Evolutionary conservation across 1,140 invertebrate genomes (phyloP).

Genomic region (Tetraneura akinire): DNA sequence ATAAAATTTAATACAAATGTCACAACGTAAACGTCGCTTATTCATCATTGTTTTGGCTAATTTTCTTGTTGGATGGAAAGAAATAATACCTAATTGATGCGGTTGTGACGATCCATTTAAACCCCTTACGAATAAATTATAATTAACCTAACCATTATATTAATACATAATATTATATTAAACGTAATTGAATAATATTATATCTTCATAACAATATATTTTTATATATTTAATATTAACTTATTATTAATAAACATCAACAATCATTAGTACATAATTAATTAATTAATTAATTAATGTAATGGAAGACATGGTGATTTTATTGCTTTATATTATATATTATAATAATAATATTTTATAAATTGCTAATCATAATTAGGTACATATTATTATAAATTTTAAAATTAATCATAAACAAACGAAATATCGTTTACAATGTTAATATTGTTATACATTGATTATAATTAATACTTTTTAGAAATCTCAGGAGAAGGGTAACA

Average conservation of each 20-base stretch:
- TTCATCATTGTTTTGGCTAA: too few species aligned
- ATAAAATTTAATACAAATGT: too few species aligned
- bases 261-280: background rate
- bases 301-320: slow-evolving; percentile 48
- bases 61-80: too few species aligned
- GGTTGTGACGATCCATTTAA: too few species aligned
- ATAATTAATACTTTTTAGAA: background rate
- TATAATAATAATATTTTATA: background rate
- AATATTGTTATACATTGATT: background rate
- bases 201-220: background rate
- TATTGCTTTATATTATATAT: slow-evolving; percentile 17
- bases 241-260: too few species aligned
- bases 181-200: background rate
- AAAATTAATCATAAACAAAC: background rate
- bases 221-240: background rate
- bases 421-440: background rate
- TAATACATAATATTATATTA: background rate
- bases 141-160: too few species aligned
- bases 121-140: too few species aligned
- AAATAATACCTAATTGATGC: too few species aligned
- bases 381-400: too few species aligned
- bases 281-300: too few species aligned
- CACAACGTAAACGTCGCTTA: too few species aligned
- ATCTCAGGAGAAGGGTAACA: background rate
- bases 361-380: too few species aligned